Evolutionary conservation across 2,888 invertebrate species (phyloP), one percentile per base, ranked within the genome.

Genomic region (Heteromurus nitidus): DNA sequence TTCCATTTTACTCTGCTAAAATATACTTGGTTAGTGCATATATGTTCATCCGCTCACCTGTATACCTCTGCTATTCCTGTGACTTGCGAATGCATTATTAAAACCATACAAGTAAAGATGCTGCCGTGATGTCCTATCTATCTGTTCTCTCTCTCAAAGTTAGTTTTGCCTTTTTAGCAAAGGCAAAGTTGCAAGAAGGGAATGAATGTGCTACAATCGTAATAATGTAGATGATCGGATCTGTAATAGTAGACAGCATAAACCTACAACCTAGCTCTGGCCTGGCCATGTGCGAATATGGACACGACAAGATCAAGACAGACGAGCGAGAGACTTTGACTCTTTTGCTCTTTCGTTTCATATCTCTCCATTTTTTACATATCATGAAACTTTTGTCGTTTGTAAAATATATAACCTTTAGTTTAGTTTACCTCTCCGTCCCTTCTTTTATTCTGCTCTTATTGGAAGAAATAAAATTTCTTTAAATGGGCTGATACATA

Each of bases 251-350:
- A 47, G n/a, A 47, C n/a, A n/a, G n/a, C n/a, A n/a, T n/a, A n/a
- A n/a, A n/a, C n/a, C n/a, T n/a, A n/a, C n/a, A n/a, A n/a, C n/a
- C 36, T 36, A 7, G 7, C 36, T 36, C 36, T 36, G 13, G 36
- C 42, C 42, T 53, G n/a, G 42, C 44, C 67, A 75, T 75, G 74
- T 74, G 67, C 75, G 67, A 75, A 75, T 75, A 75, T 75, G 67
- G 67, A 67, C 75, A 75, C 67, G 75, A 67, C 75, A 75, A 75
- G 67, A 67, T 67, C 75, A 67, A 72, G 58, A 67, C 55, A 53
- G 73, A 58, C 65, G 36, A 20, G 30, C 42, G 24, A 64, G 36
- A 42, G 64, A 36, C n/a, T 30, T n/a, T 3, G 24, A 60, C 24
- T 26, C 26, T 3, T 55, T 55, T 5, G 5, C 5, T 36, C 36